Evolutionary conservation across 2,797 vertebrate genomes (phyloP), one percentile per base, ranked within the genome.

Genomic region (Pygocentrus nattereri): DNA sequence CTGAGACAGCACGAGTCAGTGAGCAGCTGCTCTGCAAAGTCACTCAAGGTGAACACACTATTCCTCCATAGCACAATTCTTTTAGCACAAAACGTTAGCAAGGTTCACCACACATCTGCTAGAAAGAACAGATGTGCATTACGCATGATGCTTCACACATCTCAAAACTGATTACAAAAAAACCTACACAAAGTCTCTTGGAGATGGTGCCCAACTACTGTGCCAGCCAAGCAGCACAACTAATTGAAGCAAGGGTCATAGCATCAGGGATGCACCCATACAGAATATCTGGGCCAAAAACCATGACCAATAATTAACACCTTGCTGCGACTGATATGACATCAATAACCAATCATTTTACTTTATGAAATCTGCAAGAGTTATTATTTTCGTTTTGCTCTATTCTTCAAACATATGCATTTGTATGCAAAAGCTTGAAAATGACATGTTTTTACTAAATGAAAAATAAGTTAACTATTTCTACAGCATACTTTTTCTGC

Each of bases 1-100:
- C 67, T 65, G 67, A 74, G 74, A 74, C 52, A 69, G 61, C n/a
- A 44, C 61, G 19, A 69, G 64, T n/a, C 47, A 75, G n/a, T 56
- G 71, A 80, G 78, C 78, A 87, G 74, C 79, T 68, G 78, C 81
- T 83, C 72, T n/a, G 47, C 74, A 83, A 83, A 78, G 75, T 74
- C 76, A 69, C 65, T 79, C 81, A 87, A 85, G 83, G 83, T 87
- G 83, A 85, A 78, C 27, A 16, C 3, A 50, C 54, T 71, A 49
- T 62, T 59, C 49, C 49, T 61, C 64, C 41, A 70, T 23, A 58
- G 47, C 34, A 52, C 27, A 72, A 23, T 59, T 21, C 16, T 65
- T 64, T 72, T 34, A 56, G 54, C 56, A 11, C 15, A 3, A 41
- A 41, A 27, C n/a, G 11, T 38, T 38, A 65, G 27, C 30, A 10